phyloP scores from a whole-genome alignment of 2,113 vertebrate species.

The Brachyhypopomus gauderio region DNA sequence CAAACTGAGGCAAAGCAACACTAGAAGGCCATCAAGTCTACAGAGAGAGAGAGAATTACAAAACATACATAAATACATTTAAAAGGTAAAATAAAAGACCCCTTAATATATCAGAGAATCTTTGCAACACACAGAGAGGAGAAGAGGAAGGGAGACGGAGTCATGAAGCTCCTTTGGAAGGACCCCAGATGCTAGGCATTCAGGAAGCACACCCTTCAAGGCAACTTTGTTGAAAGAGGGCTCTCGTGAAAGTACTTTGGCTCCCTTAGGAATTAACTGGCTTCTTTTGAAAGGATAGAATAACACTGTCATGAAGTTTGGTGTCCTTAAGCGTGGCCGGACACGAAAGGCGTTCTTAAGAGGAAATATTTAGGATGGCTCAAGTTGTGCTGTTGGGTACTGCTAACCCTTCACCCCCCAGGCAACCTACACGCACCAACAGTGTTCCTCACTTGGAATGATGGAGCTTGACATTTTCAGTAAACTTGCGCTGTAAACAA shows the following conservation, averaged over 20 bases:
- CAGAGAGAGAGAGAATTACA: conserved; percentile 65
- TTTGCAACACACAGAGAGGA: conserved; percentile 71
- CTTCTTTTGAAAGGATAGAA: background rate
- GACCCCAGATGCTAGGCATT: conserved; percentile 28
- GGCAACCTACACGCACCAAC: background rate
- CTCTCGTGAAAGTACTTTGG: conserved; percentile 32
- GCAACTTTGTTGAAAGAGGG: conserved; percentile 29
- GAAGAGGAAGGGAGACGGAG: conserved; percentile 51
- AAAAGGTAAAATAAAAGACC: conserved; percentile 66
- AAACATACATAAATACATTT: conserved; percentile 65
- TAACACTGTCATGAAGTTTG: conserved; percentile 10
- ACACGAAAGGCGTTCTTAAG: conserved; percentile 3
- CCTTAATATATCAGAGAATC: conserved; percentile 75
- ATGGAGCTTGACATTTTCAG: conserved; percentile 41
- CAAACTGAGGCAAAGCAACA: conserved; percentile 83
- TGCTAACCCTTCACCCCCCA: background rate
- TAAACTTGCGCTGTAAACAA: conserved; percentile 56
- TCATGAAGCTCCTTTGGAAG: conserved; percentile 62
- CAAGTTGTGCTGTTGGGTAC: background rate
- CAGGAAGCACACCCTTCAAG: conserved; percentile 36
- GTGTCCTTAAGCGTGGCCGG: background rate
- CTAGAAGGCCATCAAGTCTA: conserved; percentile 77
- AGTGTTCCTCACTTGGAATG: conserved; percentile 46
- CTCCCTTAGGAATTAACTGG: conserved; percentile 15
- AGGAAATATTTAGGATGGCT: background rate